Percentiles rank a stretch among this genome's conserved stretches.
phyloP scores from a whole-genome alignment of 2,797 vertebrate species.

The Chloroceryle amazona region DNA sequence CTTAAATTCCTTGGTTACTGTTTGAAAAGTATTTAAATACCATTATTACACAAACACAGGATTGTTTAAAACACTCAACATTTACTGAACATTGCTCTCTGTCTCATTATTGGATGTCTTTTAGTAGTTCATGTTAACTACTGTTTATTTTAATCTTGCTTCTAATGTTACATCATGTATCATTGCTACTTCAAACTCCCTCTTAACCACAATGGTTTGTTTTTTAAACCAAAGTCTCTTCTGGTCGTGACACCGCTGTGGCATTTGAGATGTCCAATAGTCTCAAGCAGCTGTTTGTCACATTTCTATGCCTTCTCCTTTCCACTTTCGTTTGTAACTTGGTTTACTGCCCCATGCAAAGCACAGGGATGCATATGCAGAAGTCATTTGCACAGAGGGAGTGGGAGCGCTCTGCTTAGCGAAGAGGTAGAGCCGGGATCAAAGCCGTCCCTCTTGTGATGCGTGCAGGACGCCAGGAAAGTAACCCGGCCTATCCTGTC shows the following conservation, averaged over 20 bases:
- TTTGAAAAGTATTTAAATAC: background rate
- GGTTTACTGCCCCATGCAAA: background rate
- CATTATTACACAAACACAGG: background rate
- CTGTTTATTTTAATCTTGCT: background rate
- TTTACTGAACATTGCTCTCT: background rate
- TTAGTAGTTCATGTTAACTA: background rate
- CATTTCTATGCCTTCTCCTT: background rate
- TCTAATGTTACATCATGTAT: background rate
- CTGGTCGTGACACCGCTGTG: background rate
- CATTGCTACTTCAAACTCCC: background rate
- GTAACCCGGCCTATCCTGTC: fast-evolving
- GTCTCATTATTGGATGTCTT: background rate
- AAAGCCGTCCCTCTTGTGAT: background rate
- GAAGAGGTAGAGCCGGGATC: background rate
- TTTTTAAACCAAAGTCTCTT: background rate
- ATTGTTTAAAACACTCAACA: background rate
- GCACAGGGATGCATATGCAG: background rate
- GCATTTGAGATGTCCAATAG: background rate
- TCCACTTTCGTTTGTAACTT: background rate
- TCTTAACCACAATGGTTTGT: background rate
- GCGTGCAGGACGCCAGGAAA: fast-evolving
- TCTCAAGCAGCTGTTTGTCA: background rate
- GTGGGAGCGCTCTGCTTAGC: background rate
- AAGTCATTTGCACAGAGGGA: background rate
- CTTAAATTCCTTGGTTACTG: background rate